phyloP scores from a whole-genome alignment of 35 echinoderm and acorn worm genomes.

The Heliocidaris tuberculata region DNA sequence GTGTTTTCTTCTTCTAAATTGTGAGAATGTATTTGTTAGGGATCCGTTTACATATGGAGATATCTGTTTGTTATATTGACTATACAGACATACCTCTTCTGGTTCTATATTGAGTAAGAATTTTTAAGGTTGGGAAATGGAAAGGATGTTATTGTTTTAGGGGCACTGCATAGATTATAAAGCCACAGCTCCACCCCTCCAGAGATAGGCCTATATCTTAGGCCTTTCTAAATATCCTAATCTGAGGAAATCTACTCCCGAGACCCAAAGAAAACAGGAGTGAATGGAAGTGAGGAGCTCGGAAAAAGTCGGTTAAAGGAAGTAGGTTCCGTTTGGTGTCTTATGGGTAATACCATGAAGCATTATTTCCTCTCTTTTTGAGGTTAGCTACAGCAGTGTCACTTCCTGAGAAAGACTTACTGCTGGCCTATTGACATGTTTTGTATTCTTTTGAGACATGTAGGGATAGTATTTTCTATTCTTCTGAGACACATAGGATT shows the following conservation, averaged over 20 bases:
- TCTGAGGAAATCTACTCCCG: neutral
- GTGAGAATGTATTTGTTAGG: no score
- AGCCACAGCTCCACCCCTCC: no score
- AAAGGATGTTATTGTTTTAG: no score
- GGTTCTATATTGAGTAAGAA: no score
- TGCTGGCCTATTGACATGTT: neutral
- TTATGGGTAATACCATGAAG: neutral
- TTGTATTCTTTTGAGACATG: neutral
- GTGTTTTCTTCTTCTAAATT: no score
- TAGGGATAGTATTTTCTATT: neutral
- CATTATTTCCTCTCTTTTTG: neutral
- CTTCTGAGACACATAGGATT: neutral
- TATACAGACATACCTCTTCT: no score
- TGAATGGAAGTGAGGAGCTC: neutral
- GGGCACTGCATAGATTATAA: no score
- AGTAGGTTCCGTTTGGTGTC: neutral
- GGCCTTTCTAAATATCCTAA: neutral
- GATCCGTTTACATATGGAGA: no score
- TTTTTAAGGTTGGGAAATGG: no score
- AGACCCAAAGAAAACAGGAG: neutral
- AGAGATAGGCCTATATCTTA: no score
- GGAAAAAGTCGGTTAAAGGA: neutral
- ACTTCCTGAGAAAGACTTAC: neutral
- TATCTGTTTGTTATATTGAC: no score
- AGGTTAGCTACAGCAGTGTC: neutral